These are phyloP conservation scores for Eospalax fontanierii DNA, from an alignment of 2,797 vertebrate species.

Conservation along the genomic window DNA sequence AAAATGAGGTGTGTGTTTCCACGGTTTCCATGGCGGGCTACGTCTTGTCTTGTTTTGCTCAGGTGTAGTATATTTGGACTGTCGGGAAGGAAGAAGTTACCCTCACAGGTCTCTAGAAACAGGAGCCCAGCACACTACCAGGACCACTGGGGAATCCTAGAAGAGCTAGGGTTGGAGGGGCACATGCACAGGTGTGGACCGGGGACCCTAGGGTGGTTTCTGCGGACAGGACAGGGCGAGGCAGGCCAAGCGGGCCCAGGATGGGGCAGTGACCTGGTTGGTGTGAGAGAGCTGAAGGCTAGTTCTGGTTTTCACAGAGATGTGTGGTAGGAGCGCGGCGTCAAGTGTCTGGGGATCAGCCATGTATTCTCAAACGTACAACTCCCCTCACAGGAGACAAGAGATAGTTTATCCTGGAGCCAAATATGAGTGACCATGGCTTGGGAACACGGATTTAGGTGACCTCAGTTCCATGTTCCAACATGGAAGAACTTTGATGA, in stretches of 20 bases:
- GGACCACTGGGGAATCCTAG: not conserved
- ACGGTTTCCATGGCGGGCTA: not conserved
- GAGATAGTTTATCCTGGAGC: too few species aligned
- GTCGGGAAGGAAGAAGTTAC: not conserved
- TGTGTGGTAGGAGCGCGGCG: not conserved
- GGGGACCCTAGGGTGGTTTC: not conserved
- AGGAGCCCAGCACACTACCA: not conserved
- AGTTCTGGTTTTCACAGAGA: not conserved
- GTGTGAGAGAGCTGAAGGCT: not conserved
- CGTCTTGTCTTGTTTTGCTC: not conserved
- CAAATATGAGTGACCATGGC: too few species aligned
- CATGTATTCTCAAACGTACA: too few species aligned
- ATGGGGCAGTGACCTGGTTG: not conserved
- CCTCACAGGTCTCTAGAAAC: not conserved
- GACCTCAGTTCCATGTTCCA: too few species aligned
- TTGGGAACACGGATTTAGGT: too few species aligned
- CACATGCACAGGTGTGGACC: not conserved
- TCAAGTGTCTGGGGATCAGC: not conserved
- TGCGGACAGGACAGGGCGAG: not conserved
- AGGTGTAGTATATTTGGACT: not conserved
- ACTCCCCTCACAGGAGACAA: too few species aligned
- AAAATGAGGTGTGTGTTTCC: not conserved
- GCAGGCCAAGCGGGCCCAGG: not conserved
- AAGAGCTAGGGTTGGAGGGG: fast-evolving
- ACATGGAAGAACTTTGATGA: too few species aligned